Evolutionary conservation across 2,113 vertebrate genomes (phyloP).

Genomic region (Athene cunicularia): DNA sequence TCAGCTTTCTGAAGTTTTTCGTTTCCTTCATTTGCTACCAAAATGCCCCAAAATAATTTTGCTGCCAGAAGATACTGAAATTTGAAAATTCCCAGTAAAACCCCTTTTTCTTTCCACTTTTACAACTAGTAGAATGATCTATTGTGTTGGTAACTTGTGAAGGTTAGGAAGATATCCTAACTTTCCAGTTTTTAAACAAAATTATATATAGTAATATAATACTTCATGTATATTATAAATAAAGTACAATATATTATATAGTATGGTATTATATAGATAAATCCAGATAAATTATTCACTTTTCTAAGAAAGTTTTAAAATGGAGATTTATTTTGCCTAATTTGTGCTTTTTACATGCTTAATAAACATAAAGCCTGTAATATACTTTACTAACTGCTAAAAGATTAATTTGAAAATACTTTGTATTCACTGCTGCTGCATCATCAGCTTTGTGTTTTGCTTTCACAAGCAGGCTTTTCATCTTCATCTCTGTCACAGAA

Average conservation of each 20-base stretch:
- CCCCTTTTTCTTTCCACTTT: background rate
- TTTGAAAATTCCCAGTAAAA: background rate
- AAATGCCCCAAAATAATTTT: background rate
- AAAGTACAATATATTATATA: background rate
- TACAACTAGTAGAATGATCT: background rate
- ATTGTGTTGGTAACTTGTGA: background rate
- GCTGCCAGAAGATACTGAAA: background rate
- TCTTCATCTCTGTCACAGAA: constrained; percentile 84
- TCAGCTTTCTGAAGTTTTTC: background rate
- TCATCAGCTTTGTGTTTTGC: constrained; percentile 81
- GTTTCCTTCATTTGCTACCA: background rate
- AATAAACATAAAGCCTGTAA: background rate
- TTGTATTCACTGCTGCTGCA: constrained; percentile 18
- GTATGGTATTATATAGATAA: background rate
- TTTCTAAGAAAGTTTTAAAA: background rate
- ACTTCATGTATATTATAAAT: background rate
- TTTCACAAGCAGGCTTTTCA: constrained; percentile 84
- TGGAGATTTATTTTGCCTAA: background rate
- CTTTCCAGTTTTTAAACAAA: background rate
- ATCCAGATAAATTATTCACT: background rate
- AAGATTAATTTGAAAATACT: constrained; percentile 60
- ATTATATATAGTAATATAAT: background rate
- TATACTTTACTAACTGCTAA: background rate
- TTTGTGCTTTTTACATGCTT: background rate
- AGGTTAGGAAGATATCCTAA: background rate